A percentile compares a stretch with the other conserved stretches of the same genome.
Conservation (phyloP, 2,113 vertebrate genomes). For the Sitta europaea region DNA sequence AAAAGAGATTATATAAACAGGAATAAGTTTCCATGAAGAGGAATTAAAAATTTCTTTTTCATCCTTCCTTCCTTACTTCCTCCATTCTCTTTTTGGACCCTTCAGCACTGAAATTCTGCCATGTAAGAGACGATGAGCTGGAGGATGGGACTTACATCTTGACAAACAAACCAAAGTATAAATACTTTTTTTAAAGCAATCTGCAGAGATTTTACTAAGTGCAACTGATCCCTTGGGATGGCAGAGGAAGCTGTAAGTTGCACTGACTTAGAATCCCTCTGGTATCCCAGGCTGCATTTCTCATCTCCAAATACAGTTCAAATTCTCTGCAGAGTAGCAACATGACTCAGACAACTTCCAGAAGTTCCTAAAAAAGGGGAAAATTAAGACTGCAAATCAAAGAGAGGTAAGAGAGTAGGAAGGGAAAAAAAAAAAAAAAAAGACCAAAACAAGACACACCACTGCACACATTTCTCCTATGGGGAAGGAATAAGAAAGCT, state of each 20-base stretch:
- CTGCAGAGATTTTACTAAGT: not conserved
- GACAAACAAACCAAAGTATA: not conserved
- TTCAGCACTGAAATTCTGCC: not conserved
- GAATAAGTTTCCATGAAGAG: not conserved
- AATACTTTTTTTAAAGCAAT: not conserved
- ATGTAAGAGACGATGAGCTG: not conserved
- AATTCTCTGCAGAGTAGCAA: not conserved
- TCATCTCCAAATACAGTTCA: not conserved
- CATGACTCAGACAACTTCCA: not conserved
- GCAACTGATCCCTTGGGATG: not conserved
- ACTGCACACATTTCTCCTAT: not conserved
- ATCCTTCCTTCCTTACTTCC: no score
- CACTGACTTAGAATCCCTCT: not conserved
- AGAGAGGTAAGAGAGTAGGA: not conserved
- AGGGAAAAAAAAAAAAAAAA: not conserved
- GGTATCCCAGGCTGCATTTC: not conserved
- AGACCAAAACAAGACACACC: not conserved
- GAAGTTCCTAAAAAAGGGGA: not conserved
- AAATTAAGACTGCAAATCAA: conserved; percentile 10
- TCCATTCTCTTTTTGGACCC: not conserved
- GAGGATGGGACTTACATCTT: not conserved
- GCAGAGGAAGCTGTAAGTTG: not conserved
- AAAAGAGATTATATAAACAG: not conserved
- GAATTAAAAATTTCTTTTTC: not conserved
- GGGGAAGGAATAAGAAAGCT: not conserved